These are phyloP conservation scores for Equus quagga DNA, from an alignment of 2,113 vertebrate species.

Conservation along the genomic window DNA sequence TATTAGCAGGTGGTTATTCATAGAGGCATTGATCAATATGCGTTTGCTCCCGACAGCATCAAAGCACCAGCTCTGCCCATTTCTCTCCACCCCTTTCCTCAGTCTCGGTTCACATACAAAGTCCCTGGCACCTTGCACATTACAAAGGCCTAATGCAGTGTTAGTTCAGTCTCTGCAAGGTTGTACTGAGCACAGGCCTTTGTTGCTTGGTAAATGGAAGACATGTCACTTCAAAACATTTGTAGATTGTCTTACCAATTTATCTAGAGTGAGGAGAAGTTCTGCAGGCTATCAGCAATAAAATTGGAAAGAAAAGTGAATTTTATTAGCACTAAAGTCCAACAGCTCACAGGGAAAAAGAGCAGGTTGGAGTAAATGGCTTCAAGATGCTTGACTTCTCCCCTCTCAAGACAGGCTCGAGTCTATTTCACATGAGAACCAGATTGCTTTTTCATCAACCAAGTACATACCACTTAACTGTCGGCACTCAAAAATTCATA, in stretches of 20 bases:
- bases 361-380: not conserved
- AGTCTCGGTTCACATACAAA: not conserved
- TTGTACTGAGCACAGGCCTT: not conserved
- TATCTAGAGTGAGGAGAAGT: not conserved
- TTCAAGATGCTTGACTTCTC: not conserved
- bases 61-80: not conserved
- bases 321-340: not conserved
- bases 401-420: not conserved
- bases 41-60: constrained; percentile 15
- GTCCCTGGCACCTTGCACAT: not conserved
- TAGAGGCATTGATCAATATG: not conserved
- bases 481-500: not conserved
- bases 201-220: not conserved
- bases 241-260: constrained; percentile 1
- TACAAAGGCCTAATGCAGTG: not conserved
- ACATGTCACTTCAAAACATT: not conserved
- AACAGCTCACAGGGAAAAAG: not conserved
- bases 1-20: constrained; percentile 43
- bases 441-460: not conserved
- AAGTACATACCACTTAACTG: not conserved
- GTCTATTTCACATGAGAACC: not conserved
- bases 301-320: not conserved
- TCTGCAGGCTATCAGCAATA: not conserved
- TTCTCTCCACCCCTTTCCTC: not conserved
- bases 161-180: not conserved